Percentiles rank a stretch among this genome's conserved stretches.
These are phyloP conservation scores for Drosophila phalerata DNA, from an alignment of 2,888 invertebrate genomes.

Conservation along the genomic window DNA sequence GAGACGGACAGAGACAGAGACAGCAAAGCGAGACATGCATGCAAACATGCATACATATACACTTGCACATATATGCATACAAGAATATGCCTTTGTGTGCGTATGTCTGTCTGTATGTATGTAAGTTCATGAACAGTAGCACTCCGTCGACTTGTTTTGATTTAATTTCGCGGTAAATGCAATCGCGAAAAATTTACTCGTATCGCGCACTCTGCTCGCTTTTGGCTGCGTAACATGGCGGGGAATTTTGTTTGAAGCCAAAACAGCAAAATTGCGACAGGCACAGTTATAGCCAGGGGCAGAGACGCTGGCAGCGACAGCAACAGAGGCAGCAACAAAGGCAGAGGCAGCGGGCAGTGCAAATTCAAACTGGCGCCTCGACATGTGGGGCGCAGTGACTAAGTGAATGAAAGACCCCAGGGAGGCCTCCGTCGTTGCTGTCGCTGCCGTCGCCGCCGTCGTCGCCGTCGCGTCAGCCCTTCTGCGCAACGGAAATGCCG, in stretches of 20 bases:
- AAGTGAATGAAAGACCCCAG: slow-evolving; percentile 46
- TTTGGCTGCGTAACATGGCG: slow-evolving; percentile 70
- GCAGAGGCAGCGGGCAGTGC: slow-evolving; percentile 30
- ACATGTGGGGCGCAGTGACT: slow-evolving; percentile 73
- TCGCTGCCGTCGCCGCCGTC: neutral
- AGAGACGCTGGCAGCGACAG: slow-evolving; percentile 24
- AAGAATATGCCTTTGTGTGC: slow-evolving; percentile 30
- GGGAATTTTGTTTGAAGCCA: slow-evolving; percentile 78
- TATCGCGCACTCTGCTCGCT: slow-evolving; percentile 29
- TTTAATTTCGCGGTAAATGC: slow-evolving; percentile 79
- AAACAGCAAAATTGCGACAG: slow-evolving; percentile 51
- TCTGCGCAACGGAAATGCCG: slow-evolving; percentile 66
- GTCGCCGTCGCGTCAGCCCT: slow-evolving; percentile 38
- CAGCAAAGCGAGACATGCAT: slow-evolving; percentile 38
- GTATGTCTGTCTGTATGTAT: neutral
- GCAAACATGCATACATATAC: slow-evolving; percentile 18
- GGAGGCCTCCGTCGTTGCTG: slow-evolving; percentile 18
- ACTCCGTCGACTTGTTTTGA: slow-evolving; percentile 70
- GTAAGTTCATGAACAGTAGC: slow-evolving; percentile 75
- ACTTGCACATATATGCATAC: slow-evolving; percentile 9
- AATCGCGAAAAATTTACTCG: slow-evolving; percentile 64
- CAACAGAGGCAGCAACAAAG: too few species aligned
- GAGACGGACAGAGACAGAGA: slow-evolving; percentile 14
- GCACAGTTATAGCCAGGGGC: slow-evolving; percentile 31
- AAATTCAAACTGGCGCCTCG: slow-evolving; percentile 66